Evolutionary conservation across 2,113 vertebrate species (phyloP), one percentile per base, ranked within the genome.

Genomic region (Gambusia holbrooki): DNA sequence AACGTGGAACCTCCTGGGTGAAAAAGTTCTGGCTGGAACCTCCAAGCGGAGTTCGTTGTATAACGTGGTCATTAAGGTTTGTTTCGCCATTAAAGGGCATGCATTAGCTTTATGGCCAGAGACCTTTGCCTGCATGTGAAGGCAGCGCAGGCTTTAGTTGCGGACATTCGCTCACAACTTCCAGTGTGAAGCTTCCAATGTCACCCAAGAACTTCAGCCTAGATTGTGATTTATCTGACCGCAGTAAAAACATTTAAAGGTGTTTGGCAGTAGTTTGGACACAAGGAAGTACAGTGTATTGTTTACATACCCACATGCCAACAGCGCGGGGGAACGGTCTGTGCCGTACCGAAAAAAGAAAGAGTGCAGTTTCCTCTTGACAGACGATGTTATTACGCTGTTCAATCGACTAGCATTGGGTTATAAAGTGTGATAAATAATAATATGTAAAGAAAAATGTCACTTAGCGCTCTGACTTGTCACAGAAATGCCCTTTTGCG

Each of bases 21-120:
- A 48, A 76, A 37, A 89, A 87, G 77, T 88, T 88, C 79, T 64
- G 69, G 66, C 54, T 71, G 51, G 62, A 45, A 71, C 64, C 30
- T 35, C 67, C 12, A 80, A 82, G 74, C 83, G 64, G 76, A 62
- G 73, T 33, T 58, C 42, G 74, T 66, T 84, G 81, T 82, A 74
- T 84, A 79, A 79, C 77, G 17, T 51, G 79, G 76, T 65, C 79
- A 83, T 76, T 66, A 70, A 79, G 71, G 77, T 76, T 90, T 85
- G 78, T 89, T 77, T 90, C 88, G 89, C 88, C 88, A 91, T 93
- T 88, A 90, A 93, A 89, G 89, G 89, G 84, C 91, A 91, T 77
- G 85, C 76, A 75, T 62, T 80, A 54, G 82, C 88, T 90, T 86
- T 84, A 82, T 82, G 84, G 76, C 40, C 86, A 58, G 81, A 84